Percentiles rank a stretch among this genome's conserved stretches.
Conservation (phyloP, 2,113 vertebrate species). For the Gila orcuttii region DNA sequence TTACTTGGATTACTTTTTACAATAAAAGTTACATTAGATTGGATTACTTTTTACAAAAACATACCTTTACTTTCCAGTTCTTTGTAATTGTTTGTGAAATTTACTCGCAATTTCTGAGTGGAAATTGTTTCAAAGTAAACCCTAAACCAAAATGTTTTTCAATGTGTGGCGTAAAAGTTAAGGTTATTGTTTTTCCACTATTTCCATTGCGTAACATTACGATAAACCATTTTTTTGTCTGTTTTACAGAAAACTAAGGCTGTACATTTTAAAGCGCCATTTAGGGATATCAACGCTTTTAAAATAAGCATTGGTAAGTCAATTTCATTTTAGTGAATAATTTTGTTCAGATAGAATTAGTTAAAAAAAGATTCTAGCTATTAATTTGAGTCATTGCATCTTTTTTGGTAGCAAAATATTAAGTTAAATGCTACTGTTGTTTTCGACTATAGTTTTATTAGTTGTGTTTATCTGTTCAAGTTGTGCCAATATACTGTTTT, state of each 20-base stretch:
- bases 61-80: background rate
- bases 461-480: too few species aligned
- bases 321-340: background rate
- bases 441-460: too few species aligned
- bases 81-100: background rate
- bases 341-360: background rate
- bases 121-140: background rate
- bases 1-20: background rate
- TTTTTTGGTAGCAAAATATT: background rate
- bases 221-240: background rate
- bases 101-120: background rate
- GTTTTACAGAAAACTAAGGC: background rate
- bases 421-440: background rate
- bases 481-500: background rate
- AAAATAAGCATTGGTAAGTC: background rate
- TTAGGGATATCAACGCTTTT: background rate
- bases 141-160: background rate
- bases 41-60: background rate
- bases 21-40: background rate
- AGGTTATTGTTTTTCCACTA: background rate
- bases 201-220: background rate
- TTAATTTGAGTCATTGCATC: background rate
- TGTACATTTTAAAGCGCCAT: background rate
- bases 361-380: background rate
- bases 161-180: background rate